Evolutionary conservation across 2,888 invertebrate genomes (phyloP).

Genomic region (Sminthurides aquaticus): DNA sequence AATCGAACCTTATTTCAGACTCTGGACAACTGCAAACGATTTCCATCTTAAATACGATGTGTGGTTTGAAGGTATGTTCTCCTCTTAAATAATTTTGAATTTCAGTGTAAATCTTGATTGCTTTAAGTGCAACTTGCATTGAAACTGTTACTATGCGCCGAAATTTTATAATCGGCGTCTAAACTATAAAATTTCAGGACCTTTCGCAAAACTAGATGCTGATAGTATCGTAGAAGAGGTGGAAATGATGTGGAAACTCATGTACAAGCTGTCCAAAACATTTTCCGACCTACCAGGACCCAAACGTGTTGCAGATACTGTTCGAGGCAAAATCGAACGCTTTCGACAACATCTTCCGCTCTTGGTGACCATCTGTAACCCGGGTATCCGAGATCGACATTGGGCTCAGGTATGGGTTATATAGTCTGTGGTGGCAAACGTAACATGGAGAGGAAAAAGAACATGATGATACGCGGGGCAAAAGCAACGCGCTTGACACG

Average conservation of each 20-base stretch:
- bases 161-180: too few species aligned
- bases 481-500: too few species aligned
- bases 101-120: not conserved
- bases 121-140: too few species aligned
- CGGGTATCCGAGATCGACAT: slow-evolving; percentile 78
- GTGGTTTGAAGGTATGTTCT: slow-evolving; percentile 58
- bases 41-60: slow-evolving; percentile 71
- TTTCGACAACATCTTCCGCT: slow-evolving; percentile 82
- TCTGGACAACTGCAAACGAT: slow-evolving; percentile 72
- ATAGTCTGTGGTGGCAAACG: too few species aligned
- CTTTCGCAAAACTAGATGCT: slow-evolving; percentile 73
- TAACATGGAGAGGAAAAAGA: too few species aligned
- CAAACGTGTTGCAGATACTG: slow-evolving; percentile 74
- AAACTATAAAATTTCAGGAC: slow-evolving; percentile 64
- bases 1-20: slow-evolving; percentile 72
- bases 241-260: slow-evolving; percentile 71
- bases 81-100: not conserved
- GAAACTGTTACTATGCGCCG: too few species aligned
- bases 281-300: slow-evolving; percentile 79
- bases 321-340: slow-evolving; percentile 81
- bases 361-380: slow-evolving; percentile 78
- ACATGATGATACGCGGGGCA: too few species aligned
- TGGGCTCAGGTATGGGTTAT: slow-evolving; percentile 60
- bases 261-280: slow-evolving; percentile 75
- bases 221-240: slow-evolving; percentile 76